Evolutionary conservation across 1,140 invertebrate species (phyloP).

Genomic region (Brachionus calyciflorus): DNA sequence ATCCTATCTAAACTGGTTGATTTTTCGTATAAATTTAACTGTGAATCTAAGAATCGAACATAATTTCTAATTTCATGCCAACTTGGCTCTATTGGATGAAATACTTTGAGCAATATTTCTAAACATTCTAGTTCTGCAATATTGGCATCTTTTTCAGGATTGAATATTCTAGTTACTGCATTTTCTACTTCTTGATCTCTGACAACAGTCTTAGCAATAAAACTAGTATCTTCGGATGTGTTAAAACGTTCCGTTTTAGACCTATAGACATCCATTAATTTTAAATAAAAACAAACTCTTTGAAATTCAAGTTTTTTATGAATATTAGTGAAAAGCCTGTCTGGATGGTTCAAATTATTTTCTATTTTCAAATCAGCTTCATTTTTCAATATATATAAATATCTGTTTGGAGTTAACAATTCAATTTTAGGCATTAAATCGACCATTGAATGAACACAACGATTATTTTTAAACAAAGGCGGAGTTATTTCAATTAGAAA

Average conservation of each 20-base stretch:
- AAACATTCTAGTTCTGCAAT: constrained; percentile 1
- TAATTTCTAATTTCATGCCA: constrained; percentile 58
- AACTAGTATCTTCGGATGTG: neutral
- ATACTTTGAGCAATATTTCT: constrained; percentile 45
- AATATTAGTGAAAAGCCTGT: neutral
- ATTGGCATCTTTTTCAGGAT: neutral
- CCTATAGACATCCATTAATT: constrained; percentile 4
- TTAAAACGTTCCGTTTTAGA: neutral
- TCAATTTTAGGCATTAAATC: neutral
- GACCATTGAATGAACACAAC: constrained; percentile 23
- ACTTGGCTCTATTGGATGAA: constrained; percentile 54
- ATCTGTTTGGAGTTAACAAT: neutral
- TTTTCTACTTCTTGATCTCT: neutral
- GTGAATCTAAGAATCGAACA: constrained; percentile 56
- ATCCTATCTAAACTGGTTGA: constrained; percentile 48
- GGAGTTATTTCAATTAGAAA: constrained; percentile 39
- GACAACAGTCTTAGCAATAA: neutral
- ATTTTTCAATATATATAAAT: constrained; percentile 19
- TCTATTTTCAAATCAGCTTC: neutral
- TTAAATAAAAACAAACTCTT: constrained; percentile 30
- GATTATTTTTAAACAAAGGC: neutral
- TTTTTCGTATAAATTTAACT: constrained; percentile 54
- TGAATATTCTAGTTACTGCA: neutral
- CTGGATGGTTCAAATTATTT: neutral
- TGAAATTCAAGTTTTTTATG: constrained; percentile 17